Evolutionary conservation across 1,140 invertebrate species (phyloP), one percentile per base, ranked within the genome.

Genomic region (Mesaphorura yosii): DNA sequence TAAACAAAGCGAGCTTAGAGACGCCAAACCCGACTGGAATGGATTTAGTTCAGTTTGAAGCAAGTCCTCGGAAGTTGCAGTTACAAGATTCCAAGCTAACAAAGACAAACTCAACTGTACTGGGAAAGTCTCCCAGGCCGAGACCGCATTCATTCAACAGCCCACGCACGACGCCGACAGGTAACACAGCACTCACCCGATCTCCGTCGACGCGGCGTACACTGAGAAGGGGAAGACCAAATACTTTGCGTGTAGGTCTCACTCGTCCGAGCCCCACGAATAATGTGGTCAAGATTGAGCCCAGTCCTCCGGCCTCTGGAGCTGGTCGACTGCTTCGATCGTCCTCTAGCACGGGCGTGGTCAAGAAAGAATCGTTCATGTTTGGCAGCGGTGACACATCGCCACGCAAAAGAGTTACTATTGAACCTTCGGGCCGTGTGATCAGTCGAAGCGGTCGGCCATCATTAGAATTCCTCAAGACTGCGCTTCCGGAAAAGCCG

Each of bases 121-220:
- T 40, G 34, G 37, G 23, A 47, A 7, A 29, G 28, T 29, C 19
- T 22, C 52, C 37, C 4, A 17, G 15, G 28, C 39, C 25, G 44
- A 37, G 27, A 23, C 37, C 22, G 48, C 50, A 37, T 17, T 45
- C 14, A 51, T 51, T 25, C 19, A 5, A 48, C 26, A 4, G 6
- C n/a, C 25, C n/a, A 29, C 10, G 22, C 55, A 20, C 44, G 48
- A 23, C 46, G 47, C 48, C 40, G 12, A 41, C 45, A 10, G 44
- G 44, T 29, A 46, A 46, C 3, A 48, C 50, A 4, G 22, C 17
- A 15, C 26, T 53, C 17, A 22, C 26, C 3, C 15, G 59, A 26
- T 59, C 56, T n/a, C 54, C 54, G 5, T 53, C 47, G 27, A 47
- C n/a, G n/a, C n/a, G 60, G 10, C 59, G 60, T 39, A 62, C 60